Conservation (phyloP, 1,140 invertebrate genomes). For the Hormaphis cornu region DNA sequence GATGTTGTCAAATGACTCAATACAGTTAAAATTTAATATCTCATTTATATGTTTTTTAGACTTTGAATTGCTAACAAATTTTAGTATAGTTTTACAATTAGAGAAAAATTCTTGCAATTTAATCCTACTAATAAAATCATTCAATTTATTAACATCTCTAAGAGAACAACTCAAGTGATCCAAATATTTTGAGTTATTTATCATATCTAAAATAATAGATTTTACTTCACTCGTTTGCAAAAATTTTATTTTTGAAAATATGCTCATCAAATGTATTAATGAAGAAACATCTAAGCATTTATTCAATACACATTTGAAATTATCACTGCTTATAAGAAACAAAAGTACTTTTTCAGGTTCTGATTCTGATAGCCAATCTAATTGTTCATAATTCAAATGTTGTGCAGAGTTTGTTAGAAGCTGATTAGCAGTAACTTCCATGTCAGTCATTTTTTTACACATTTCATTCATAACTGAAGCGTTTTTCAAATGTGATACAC, state of each 20-base stretch:
- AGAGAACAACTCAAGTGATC: background rate
- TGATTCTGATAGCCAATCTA: background rate
- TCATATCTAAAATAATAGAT: background rate
- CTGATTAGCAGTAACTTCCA: background rate
- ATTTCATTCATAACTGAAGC: background rate
- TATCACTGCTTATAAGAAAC: background rate
- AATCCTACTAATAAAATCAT: background rate
- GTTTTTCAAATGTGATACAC: background rate
- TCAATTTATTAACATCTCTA: background rate
- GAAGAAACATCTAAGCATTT: background rate
- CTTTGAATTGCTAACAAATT: background rate
- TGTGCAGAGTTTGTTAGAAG: background rate
- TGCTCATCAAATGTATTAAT: background rate
- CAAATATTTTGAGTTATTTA: slow-evolving; percentile 1
- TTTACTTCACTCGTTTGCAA: background rate
- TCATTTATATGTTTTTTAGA: background rate
- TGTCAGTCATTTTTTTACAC: background rate
- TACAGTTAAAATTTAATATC: background rate
- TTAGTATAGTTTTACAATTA: background rate
- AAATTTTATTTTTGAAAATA: slow-evolving; percentile 12
- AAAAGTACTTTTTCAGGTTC: background rate
- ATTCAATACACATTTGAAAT: background rate
- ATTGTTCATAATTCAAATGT: background rate
- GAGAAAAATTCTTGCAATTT: slow-evolving; percentile 1
- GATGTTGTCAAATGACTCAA: background rate